phyloP scores from a whole-genome alignment of 2,113 vertebrate species.

The Vireo altiloquus region DNA sequence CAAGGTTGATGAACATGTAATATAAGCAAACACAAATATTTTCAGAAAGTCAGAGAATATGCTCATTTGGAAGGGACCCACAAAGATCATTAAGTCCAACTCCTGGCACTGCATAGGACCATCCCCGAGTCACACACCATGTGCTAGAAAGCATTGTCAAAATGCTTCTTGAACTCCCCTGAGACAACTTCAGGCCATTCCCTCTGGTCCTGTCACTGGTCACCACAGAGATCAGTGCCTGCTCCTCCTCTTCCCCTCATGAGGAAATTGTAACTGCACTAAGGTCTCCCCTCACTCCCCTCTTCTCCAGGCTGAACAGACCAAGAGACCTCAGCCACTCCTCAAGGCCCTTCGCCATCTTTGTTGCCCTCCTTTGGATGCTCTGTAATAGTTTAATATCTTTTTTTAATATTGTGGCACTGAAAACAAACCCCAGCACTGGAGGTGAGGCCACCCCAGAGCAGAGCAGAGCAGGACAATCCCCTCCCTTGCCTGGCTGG shows the following conservation, averaged over 20 bases:
- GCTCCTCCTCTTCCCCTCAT: too few relatives aligned
- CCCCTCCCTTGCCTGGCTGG: background rate
- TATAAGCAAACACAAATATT: background rate
- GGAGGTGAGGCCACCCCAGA: fast-evolving
- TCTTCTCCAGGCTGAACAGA: background rate
- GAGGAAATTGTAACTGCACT: background rate
- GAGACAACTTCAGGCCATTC: background rate
- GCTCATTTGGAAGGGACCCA: background rate
- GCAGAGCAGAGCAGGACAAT: background rate
- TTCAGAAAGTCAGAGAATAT: background rate
- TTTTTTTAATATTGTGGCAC: fast-evolving
- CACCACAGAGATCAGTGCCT: background rate
- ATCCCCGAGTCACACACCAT: background rate
- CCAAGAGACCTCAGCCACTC: background rate
- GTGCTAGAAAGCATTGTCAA: background rate
- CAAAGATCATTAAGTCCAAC: background rate
- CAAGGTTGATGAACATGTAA: background rate
- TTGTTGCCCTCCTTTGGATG: too few relatives aligned
- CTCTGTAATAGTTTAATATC: fast-evolving
- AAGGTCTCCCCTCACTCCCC: background rate
- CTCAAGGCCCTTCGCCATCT: background rate
- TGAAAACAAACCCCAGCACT: fast-evolving
- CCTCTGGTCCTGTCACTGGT: background rate
- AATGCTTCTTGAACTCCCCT: background rate
- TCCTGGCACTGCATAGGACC: background rate